phyloP scores from a whole-genome alignment of 2,113 vertebrate species.

The Seriola quinqueradiata region DNA sequence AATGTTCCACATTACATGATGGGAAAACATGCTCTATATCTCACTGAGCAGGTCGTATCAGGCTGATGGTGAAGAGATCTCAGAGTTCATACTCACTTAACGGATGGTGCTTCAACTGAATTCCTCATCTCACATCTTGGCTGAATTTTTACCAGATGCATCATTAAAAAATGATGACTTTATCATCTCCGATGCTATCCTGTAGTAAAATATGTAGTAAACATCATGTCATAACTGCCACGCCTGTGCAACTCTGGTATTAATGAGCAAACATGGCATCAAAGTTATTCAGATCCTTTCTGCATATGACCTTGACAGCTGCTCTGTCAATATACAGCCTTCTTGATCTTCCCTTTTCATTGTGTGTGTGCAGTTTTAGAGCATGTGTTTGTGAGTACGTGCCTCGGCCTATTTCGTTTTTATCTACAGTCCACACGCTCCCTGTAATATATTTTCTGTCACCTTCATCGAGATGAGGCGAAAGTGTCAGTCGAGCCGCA shows the following conservation, averaged over 20 bases:
- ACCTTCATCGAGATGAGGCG: slow-evolving; percentile 39
- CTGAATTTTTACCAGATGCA: slow-evolving; percentile 29
- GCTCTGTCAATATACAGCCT: slow-evolving; percentile 33
- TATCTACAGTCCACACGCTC: slow-evolving; percentile 21
- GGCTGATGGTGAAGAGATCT: background rate
- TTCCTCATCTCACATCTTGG: slow-evolving; percentile 26
- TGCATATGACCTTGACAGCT: slow-evolving; percentile 53
- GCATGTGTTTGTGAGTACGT: slow-evolving; percentile 30
- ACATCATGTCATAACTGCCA: slow-evolving; percentile 46
- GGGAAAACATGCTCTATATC: slow-evolving; percentile 29
- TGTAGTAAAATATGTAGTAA: slow-evolving; percentile 41
- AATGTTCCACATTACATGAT: slow-evolving; percentile 5
- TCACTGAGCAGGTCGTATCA: slow-evolving; percentile 38
- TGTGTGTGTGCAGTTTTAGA: slow-evolving; percentile 27
- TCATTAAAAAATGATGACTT: slow-evolving; percentile 59
- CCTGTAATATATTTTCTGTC: slow-evolving; percentile 30
- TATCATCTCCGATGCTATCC: slow-evolving; percentile 36
- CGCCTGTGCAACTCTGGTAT: slow-evolving; percentile 30
- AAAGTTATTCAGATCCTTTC: slow-evolving; percentile 39
- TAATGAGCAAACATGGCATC: slow-evolving; percentile 58
- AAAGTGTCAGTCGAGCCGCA: slow-evolving; percentile 9
- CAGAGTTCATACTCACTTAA: slow-evolving; percentile 26
- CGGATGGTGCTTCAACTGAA: slow-evolving; percentile 4
- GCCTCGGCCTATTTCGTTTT: slow-evolving; percentile 26
- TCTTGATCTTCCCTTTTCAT: slow-evolving; percentile 47